These are phyloP conservation scores for Aramus guarauna DNA, from an alignment of 2,113 vertebrate species.

Conservation along the genomic window DNA sequence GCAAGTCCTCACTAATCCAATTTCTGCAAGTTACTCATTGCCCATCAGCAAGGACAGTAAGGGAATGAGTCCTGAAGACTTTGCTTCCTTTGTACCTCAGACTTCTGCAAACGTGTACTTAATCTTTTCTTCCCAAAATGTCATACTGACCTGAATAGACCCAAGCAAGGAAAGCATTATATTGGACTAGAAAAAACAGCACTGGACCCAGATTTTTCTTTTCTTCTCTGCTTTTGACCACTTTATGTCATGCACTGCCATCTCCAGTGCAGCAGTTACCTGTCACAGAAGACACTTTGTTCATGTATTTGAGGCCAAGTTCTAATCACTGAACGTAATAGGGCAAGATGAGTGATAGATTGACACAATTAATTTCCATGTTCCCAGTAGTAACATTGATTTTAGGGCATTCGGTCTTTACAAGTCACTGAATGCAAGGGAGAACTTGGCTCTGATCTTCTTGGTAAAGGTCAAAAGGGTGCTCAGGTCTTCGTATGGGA, in stretches of 20 bases:
- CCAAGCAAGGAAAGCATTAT: not conserved
- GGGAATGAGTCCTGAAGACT: not conserved
- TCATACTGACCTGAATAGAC: not conserved
- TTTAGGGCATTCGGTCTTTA: conserved; percentile 33
- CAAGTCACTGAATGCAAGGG: conserved; percentile 14
- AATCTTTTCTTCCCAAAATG: not conserved
- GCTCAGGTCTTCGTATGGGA: not conserved
- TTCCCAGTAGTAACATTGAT: conserved; percentile 24
- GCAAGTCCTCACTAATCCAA: not conserved
- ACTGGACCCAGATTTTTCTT: not conserved
- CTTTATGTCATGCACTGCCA: not conserved
- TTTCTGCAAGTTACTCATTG: not conserved
- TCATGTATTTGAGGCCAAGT: not conserved
- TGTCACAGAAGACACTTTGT: conserved; percentile 44
- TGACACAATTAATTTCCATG: conserved; percentile 60
- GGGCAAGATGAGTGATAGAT: conserved; percentile 51
- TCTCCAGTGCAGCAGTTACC: not conserved
- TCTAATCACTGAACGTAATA: conserved; percentile 37
- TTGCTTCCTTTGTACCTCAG: not conserved
- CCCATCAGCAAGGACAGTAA: not conserved
- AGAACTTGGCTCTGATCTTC: conserved; percentile 48
- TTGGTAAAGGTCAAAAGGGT: conserved; percentile 43
- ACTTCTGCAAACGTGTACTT: not conserved
- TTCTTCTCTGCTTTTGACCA: not conserved
- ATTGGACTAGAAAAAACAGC: not conserved